Conservation (phyloP, 2,888 invertebrate genomes). For the Harpagoxenus sublaevis region DNA sequence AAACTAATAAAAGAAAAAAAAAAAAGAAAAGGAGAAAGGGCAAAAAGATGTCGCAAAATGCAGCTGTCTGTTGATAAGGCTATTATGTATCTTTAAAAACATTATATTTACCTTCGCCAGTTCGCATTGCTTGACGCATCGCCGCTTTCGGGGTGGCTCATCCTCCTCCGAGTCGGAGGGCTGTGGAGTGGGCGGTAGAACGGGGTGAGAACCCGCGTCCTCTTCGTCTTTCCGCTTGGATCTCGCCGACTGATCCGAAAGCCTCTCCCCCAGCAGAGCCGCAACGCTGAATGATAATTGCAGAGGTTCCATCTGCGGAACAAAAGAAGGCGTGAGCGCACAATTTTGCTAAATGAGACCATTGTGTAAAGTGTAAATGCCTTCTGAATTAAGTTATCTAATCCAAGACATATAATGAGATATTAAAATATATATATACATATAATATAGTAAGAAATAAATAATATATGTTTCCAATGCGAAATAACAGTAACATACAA, state of each 20-base stretch:
- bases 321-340: constrained; percentile 28
- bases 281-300: constrained; percentile 84
- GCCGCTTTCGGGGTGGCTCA: constrained; percentile 87
- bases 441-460: neutral
- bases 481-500: neutral
- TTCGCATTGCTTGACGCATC: constrained; percentile 87
- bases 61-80: constrained; percentile 30
- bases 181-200: constrained; percentile 90
- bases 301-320: constrained; percentile 80
- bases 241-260: constrained; percentile 61
- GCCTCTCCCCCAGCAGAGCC: constrained; percentile 82
- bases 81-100: neutral
- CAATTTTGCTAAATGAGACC: neutral
- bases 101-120: constrained; percentile 86
- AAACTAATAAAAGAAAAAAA: constrained; percentile 42
- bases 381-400: neutral
- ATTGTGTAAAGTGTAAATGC: neutral
- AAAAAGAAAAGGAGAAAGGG: constrained; percentile 29
- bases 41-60: neutral
- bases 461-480: neutral
- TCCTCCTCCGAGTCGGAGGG: constrained; percentile 95
- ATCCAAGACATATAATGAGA: neutral
- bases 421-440: neutral
- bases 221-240: constrained; percentile 52
- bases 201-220: constrained; percentile 60